phyloP scores from a whole-genome alignment of 2,113 vertebrate genomes.

The Crocuta crocuta region DNA sequence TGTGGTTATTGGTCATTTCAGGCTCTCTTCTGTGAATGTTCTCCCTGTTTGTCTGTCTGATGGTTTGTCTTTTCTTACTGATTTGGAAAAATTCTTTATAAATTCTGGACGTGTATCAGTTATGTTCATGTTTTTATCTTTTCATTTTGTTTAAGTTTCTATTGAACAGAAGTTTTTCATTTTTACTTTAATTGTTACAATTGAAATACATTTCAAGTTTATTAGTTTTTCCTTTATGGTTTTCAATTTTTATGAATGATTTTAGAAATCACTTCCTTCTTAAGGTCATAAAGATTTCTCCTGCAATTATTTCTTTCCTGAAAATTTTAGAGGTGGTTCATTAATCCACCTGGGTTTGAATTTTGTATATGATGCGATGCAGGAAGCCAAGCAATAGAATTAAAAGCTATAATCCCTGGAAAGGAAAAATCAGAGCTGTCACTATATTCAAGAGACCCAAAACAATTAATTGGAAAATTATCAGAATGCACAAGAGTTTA shows the following conservation, averaged over 20 bases:
- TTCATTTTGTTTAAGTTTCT: neutral
- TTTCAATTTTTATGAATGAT: neutral
- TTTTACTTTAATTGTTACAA: neutral
- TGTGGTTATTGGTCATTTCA: neutral
- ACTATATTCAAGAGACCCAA: neutral
- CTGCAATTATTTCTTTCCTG: neutral
- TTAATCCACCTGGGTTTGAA: neutral
- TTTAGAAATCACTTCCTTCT: neutral
- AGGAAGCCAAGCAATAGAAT: neutral
- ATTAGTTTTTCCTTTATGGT: neutral
- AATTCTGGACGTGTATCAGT: neutral
- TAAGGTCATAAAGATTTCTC: neutral
- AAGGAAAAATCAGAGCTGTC: neutral
- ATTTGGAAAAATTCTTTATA: slow-evolving; percentile 27
- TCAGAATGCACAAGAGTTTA: neutral
- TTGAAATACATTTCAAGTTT: neutral
- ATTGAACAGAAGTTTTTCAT: neutral
- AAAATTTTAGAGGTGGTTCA: neutral
- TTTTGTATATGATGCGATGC: neutral
- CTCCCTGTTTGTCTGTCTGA: neutral
- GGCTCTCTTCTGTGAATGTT: neutral
- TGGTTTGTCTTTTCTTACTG: neutral
- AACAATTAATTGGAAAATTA: neutral
- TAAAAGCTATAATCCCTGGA: neutral
- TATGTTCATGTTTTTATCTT: neutral